Base-by-base conservation (phyloP, 2,113 vertebrate species). In the Alligator mississippiensis region DNA sequence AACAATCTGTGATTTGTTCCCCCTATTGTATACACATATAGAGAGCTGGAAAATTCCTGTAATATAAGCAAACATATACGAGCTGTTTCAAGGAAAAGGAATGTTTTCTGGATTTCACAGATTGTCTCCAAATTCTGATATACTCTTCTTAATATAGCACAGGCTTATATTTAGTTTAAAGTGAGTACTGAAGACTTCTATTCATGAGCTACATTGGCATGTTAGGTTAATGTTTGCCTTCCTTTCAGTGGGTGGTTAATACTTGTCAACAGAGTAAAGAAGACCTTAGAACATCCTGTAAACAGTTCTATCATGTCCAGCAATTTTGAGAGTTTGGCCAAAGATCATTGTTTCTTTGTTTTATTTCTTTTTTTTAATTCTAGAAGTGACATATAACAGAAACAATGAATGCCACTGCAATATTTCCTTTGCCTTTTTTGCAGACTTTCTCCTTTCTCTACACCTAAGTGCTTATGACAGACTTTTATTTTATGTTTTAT, bases 401-500 rank as follows among this genome's bases (percentile, higher is more conserved):
- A 90, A 84, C 83, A 94, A 70, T 80, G 88, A 94, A 84, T 89
- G 57, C 68, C 95, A 90, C 95, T 97, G 95, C 97, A 95, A 84
- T 95, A 97, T 97, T 98, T 98, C 96, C 97, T 98, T 97, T 97
- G 90, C 97, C 97, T 97, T 47, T 98, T 98, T 96, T 94, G 96
- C 97, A 96, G 97, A 96, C 96, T 98, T 98, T 97, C 98, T 97
- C 97, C 97, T 93, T 98, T 98, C 96, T 98, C 97, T 98, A 96
- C 96, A 98, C 98, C 98, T 98, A 98, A 99, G 98, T 98, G 98
- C 98, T 98, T 98, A 96, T 98, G 98, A 98, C 98, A 98, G 98
- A 98, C 98, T 98, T 97, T 98, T 99, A 99, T 98, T 99, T 98
- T 98, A 98, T 98, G 96, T 98, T 98, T 99, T 98, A 98, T 98